Base-by-base conservation (phyloP, 1,140 invertebrate genomes). In the Thrips palmi region DNA sequence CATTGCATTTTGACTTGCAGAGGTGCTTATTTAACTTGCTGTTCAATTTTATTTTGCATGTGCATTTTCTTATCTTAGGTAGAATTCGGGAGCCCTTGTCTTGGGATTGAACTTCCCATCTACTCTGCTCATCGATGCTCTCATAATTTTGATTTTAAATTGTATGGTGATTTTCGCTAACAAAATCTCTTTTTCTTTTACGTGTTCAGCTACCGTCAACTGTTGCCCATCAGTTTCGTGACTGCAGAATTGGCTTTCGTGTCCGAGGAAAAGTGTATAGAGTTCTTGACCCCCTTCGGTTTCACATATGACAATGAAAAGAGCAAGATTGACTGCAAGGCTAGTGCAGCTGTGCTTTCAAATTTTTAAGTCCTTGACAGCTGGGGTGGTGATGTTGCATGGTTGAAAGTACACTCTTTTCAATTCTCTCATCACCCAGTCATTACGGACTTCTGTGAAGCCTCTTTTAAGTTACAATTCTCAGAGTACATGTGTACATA, bases 131-230 rank as follows among this genome's bases (percentile, higher is more conserved):
- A 39, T 11, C 21, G 22, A 31, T n/a, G n/a, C n/a, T n/a, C n/a
- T n/a, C n/a, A 33, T 39, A 43, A 33, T 27, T 24, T 19, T 34
- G 25, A 31, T 36, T 21, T 31, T 23, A 24, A 32, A 27, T 10
- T 40, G 18, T 32, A 37, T 40, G 35, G n/a, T 41, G 25, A 29
- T 40, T 40, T 27, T 22, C 12, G 10, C 4, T 36, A 23, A 35
- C 22, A 14, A 24, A 24, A 32, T 45, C 28, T 46, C 34, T 39
- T 46, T 41, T 33, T 40, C 25, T 43, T 38, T 41, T 65, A 63
- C 70, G 53, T 73, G 71, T 76, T 63, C 80, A 94, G 89, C 69
- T 94, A 87, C 71, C 85, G 88, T 52, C 87, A 85, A 63, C 74
- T 68, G 60, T 67, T 93, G 64, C 74, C 79, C 50, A 67, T 91